Percentiles rank a stretch among this genome's conserved stretches.
These are phyloP conservation scores for Helostoma temminkii DNA, from an alignment of 2,797 vertebrate genomes.

Conservation along the genomic window DNA sequence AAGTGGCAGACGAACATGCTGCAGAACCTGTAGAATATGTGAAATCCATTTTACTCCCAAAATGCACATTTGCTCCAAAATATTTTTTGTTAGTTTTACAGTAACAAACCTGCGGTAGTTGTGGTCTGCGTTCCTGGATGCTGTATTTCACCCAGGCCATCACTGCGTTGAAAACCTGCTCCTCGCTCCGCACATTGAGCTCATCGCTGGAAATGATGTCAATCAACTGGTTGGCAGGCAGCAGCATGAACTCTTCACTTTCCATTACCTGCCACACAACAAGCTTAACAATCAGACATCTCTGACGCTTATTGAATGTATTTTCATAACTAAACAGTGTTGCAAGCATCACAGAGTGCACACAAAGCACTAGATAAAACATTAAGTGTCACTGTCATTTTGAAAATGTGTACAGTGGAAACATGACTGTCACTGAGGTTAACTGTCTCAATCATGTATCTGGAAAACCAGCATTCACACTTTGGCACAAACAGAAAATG, in stretches of 20 bases:
- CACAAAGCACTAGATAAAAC: too few relatives aligned
- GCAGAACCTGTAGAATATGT: slow-evolving; percentile 87
- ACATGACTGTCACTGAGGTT: not conserved
- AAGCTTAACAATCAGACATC: not conserved
- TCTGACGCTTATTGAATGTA: not conserved
- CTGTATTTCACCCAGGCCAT: slow-evolving; percentile 99
- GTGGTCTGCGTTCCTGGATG: slow-evolving; percentile 96
- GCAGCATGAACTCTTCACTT: slow-evolving; percentile 99
- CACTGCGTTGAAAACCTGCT: slow-evolving; percentile 98
- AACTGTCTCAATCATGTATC: not conserved
- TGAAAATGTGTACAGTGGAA: not conserved
- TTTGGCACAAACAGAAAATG: not conserved
- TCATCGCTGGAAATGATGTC: slow-evolving; percentile 99
- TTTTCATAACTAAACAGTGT: not conserved
- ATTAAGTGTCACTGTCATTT: too few relatives aligned
- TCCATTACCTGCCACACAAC: slow-evolving; percentile 92
- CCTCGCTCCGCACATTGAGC: slow-evolving; percentile 97
- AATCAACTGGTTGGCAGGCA: slow-evolving; percentile 97
- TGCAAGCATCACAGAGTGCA: not conserved
- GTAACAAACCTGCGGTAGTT: slow-evolving; percentile 92
- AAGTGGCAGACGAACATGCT: slow-evolving; percentile 95
- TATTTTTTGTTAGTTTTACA: not conserved
- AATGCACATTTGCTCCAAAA: not conserved
- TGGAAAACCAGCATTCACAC: not conserved
- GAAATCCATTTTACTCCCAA: not conserved